phyloP scores from a whole-genome alignment of 2,797 vertebrate species.

The Cheirogaleus major region DNA sequence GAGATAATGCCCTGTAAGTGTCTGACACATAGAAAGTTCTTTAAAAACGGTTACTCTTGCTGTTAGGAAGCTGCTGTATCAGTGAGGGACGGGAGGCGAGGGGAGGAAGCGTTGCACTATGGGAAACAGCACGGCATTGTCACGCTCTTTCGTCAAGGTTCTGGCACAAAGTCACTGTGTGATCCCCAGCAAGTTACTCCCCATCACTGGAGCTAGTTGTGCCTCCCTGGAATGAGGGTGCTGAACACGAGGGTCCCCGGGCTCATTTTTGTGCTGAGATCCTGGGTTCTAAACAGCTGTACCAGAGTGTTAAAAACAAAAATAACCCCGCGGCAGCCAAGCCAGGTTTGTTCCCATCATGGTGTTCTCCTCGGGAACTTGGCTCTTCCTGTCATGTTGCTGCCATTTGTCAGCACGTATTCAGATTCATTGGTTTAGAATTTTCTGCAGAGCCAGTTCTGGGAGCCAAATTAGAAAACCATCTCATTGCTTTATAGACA shows the following conservation, averaged over 20 bases:
- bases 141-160: not conserved
- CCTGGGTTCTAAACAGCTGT: not conserved
- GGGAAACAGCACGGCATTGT: no score
- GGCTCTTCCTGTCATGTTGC: not conserved
- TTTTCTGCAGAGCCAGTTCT: constrained; percentile 18
- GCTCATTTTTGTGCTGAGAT: not conserved
- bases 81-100: no score
- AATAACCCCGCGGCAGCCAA: not conserved
- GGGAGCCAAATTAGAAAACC: constrained; percentile 34
- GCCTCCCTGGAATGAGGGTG: not conserved
- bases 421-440: constrained; percentile 9
- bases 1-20: not conserved
- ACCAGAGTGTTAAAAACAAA: not conserved
- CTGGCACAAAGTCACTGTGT: not conserved
- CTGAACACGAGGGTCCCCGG: not conserved
- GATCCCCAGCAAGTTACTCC: not conserved
- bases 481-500: not conserved
- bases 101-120: not conserved
- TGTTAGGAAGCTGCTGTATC: not conserved
- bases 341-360: not conserved
- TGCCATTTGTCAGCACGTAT: not conserved
- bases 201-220: not conserved
- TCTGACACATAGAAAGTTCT: not conserved
- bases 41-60: not conserved
- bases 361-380: not conserved